These are phyloP conservation scores for Poliocrania exsul DNA, from an alignment of 2,797 vertebrate species.

Conservation along the genomic window DNA sequence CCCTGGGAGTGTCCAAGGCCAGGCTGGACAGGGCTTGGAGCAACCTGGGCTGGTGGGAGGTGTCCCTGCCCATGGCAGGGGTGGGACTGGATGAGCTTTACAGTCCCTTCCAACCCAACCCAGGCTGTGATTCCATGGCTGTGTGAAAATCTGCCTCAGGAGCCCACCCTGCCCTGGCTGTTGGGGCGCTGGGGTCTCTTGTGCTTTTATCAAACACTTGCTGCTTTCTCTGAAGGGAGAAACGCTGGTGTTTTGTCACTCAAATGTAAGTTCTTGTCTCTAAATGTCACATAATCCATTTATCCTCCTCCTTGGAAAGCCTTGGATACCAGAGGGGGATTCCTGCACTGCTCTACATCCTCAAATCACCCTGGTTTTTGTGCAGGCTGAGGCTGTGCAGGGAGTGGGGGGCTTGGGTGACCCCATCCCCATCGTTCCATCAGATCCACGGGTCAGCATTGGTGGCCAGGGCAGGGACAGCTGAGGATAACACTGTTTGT, in stretches of 20 bases:
- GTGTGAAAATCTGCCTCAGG: accelerated
- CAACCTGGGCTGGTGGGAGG: background rate
- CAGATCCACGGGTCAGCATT: accelerated
- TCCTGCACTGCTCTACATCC: background rate
- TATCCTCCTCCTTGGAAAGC: background rate
- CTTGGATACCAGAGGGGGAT: background rate
- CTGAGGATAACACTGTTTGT: background rate
- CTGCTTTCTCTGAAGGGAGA: background rate
- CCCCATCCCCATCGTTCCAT: accelerated
- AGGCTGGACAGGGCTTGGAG: background rate
- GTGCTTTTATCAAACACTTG: accelerated
- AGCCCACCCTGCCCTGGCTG: background rate
- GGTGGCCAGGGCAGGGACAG: background rate
- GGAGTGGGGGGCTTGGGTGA: accelerated
- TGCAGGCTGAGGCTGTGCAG: background rate
- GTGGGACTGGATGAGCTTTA: accelerated
- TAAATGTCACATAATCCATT: accelerated
- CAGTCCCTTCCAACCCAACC: background rate
- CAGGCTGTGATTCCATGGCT: background rate
- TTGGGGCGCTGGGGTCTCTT: accelerated
- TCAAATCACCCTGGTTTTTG: accelerated
- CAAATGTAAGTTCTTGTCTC: no score
- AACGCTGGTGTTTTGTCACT: background rate
- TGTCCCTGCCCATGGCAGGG: background rate
- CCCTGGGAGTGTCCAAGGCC: background rate